Base-by-base conservation (phyloP, 2,888 invertebrate genomes). In the Cantharis lateralis region DNA sequence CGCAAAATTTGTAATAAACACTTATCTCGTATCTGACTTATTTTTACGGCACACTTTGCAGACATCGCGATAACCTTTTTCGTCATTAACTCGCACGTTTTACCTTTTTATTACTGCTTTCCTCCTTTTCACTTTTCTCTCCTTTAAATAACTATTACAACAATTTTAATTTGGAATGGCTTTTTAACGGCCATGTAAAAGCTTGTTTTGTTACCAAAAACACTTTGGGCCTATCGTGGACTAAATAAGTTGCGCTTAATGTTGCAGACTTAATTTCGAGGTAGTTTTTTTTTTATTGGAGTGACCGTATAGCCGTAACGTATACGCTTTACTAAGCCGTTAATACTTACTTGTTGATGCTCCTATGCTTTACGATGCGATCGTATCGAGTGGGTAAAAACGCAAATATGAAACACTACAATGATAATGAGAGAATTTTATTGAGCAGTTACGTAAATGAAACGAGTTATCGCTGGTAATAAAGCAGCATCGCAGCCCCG, bases 1-100 rank as follows among this genome's bases (percentile, higher is more conserved):
- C 72, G 74, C 77, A 79, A 79, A 79, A 80, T 81, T 79, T 75
- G 80, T 76, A 78, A 80, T 81, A 81, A 81, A 79, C 81, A 81
- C 80, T 81, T 81, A 81, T 81, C 79, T 79, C 72, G 62, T 71
- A 74, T 73, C 78, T 62, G 77, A 79, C 77, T 75, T 77, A 78
- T 80, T 79, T 78, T 79, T 78, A 74, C 71, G 72, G 76, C 74
- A 64, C 71, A 76, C 79, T 78, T 80, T 77, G 75, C 78, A 71
- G 74, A 69, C 74, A 62, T 72, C 75, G 72, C 74, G 80, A 81
- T 80, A 81, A 81, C 80, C 77, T 78, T 79, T 32, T 68, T 74
- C 77, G 81, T 80, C 81, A 81, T 80, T 81, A 80, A 74, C 78
- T 79, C 75, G 74, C 77, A 74, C 73, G 76, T 74, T 70, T 68